These are phyloP conservation scores for Zaprionus camerounensis DNA, from an alignment of 1,140 invertebrate species.

Conservation along the genomic window DNA sequence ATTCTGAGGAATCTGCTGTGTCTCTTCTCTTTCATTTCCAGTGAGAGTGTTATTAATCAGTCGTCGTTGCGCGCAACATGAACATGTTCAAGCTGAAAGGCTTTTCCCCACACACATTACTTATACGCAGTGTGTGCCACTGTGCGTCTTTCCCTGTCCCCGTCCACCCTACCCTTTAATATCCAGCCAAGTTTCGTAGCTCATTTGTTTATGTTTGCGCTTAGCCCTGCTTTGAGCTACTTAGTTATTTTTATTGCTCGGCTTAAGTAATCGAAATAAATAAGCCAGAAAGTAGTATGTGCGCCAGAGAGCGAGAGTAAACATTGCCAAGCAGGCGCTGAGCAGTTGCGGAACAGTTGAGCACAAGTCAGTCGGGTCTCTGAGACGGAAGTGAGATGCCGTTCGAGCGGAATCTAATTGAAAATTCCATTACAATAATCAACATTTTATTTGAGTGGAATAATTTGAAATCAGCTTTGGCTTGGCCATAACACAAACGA, in stretches of 20 bases:
- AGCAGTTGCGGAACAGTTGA: conserved; percentile 5
- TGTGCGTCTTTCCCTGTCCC: neutral
- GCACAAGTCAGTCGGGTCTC: neutral
- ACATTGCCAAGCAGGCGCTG: neutral
- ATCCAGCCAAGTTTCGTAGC: neutral
- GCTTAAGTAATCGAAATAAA: conserved; percentile 76
- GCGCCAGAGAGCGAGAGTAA: neutral
- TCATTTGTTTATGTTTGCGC: conserved; percentile 44
- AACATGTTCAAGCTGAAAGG: conserved; percentile 8
- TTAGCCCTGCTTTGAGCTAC: conserved; percentile 33
- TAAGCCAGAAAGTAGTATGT: conserved; percentile 9
- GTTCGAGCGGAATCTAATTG: conserved; percentile 61
- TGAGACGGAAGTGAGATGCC: conserved; percentile 3
- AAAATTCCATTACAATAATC: conserved; percentile 78
- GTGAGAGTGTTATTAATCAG: neutral
- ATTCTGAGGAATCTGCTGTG: neutral
- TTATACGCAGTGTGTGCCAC: conserved; percentile 9
- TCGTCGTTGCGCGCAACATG: neutral
- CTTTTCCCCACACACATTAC: conserved; percentile 13
- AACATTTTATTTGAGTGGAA: conserved; percentile 69
- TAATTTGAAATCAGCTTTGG: conserved; percentile 58
- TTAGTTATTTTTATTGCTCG: conserved; percentile 58
- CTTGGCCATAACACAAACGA: conserved; percentile 42
- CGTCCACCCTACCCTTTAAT: neutral
- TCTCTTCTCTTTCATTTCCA: neutral